Evolutionary conservation across 2,113 vertebrate species (phyloP).

Genomic region (Takifugu bimaculatus): DNA sequence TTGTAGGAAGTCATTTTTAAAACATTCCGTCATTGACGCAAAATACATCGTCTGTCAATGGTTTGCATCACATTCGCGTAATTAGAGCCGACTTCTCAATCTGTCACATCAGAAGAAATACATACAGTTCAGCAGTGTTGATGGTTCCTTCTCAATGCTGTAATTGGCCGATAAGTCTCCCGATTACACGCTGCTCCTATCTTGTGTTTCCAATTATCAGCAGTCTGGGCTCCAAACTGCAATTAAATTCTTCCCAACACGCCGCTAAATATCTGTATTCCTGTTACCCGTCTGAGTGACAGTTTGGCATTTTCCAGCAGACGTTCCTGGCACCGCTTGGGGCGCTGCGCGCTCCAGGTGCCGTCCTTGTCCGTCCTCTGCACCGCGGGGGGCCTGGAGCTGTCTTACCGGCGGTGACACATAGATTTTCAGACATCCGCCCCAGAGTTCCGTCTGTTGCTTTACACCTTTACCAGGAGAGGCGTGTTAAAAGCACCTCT

Average conservation of each 20-base stretch:
- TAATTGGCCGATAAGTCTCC: neutral
- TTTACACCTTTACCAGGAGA: conserved; percentile 22
- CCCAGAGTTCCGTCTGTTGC: conserved; percentile 26
- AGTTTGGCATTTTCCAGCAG: conserved; percentile 26
- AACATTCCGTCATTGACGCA: too few species aligned
- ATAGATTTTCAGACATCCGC: conserved; percentile 40
- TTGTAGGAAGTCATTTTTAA: too few species aligned
- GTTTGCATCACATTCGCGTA: neutral
- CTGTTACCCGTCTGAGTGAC: conserved; percentile 45
- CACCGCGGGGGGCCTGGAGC: conserved; percentile 44
- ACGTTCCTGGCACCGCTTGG: conserved; percentile 19
- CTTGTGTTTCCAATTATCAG: neutral
- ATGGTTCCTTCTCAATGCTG: neutral
- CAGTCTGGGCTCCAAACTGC: conserved; percentile 11
- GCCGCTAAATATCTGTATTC: conserved; percentile 16
- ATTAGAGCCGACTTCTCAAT: neutral
- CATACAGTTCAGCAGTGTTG: neutral
- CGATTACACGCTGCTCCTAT: neutral
- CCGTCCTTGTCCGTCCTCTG: conserved; percentile 58
- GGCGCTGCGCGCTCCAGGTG: conserved; percentile 1
- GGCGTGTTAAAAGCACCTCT: conserved; percentile 35
- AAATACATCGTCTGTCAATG: neutral
- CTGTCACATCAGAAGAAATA: neutral
- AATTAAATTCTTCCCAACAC: conserved; percentile 17
- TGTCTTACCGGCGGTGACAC: conserved; percentile 44